These are phyloP conservation scores for Eledone cirrhosa DNA, from an alignment of 2,888 invertebrate genomes.

Conservation along the genomic window DNA sequence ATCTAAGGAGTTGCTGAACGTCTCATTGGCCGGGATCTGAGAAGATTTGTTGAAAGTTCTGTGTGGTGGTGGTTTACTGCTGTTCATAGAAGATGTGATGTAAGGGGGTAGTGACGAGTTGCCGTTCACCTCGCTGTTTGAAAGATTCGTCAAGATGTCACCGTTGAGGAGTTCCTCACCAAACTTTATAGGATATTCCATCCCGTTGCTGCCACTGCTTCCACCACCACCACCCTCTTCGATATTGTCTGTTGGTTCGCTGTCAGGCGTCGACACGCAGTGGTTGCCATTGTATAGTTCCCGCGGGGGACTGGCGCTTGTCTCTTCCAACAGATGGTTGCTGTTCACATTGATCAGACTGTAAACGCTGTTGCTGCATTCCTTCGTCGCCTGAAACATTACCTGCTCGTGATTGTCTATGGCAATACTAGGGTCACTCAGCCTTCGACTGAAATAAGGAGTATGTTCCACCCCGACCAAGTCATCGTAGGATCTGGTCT, in stretches of 20 bases:
- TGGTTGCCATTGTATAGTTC: constrained; percentile 37
- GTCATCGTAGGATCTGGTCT: constrained; percentile 88
- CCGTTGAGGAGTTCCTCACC: constrained; percentile 23
- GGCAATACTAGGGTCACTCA: constrained; percentile 83
- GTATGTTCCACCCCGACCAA: constrained; percentile 69
- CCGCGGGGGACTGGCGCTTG: constrained; percentile 41
- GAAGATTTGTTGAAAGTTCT: constrained; percentile 28
- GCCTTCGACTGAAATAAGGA: constrained; percentile 74
- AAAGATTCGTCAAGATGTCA: background rate
- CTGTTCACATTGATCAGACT: constrained; percentile 30
- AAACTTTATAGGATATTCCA: background rate
- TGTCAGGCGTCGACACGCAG: background rate
- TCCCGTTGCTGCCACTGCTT: background rate
- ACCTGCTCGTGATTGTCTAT: constrained; percentile 45
- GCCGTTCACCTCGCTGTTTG: constrained; percentile 14
- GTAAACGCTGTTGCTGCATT: constrained; percentile 18
- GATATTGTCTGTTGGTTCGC: background rate
- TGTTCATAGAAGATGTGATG: background rate
- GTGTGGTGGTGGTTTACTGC: background rate
- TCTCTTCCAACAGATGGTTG: constrained; percentile 39
- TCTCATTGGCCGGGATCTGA: constrained; percentile 15
- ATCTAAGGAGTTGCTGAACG: background rate
- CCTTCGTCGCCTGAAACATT: constrained; percentile 29
- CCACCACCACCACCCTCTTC: background rate
- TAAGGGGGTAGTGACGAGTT: background rate